A percentile compares a stretch with the other conserved stretches of the same genome.
These are phyloP conservation scores for Heloderma charlesbogerti DNA, from an alignment of 2,113 vertebrate genomes.

Conservation along the genomic window DNA sequence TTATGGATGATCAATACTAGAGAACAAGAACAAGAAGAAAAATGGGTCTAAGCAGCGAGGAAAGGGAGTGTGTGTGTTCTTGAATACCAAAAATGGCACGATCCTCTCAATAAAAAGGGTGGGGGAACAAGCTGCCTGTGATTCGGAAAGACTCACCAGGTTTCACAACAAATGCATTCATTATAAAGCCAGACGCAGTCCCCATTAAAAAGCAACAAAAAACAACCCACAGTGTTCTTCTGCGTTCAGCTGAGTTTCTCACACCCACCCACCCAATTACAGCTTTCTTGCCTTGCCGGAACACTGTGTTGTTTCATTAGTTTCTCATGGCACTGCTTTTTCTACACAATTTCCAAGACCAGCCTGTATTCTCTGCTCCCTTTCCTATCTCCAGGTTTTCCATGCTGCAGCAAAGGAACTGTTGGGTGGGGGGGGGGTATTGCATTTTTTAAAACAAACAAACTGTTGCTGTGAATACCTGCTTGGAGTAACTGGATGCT, in stretches of 20 bases:
- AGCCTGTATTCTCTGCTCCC: slow-evolving; percentile 49
- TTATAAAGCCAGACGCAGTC: slow-evolving; percentile 45
- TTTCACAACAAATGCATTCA: slow-evolving; percentile 64
- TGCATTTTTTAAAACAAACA: neutral
- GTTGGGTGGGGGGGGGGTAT: no score
- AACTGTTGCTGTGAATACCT: slow-evolving; percentile 15
- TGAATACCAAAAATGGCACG: slow-evolving; percentile 55
- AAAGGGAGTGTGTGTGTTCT: slow-evolving; percentile 31
- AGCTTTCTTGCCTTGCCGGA: slow-evolving; percentile 65
- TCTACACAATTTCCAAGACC: slow-evolving; percentile 63
- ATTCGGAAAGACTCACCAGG: slow-evolving; percentile 60
- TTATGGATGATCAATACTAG: slow-evolving; percentile 39
- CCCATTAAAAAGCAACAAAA: neutral
- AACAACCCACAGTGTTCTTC: slow-evolving; percentile 66
- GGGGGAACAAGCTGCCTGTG: neutral
- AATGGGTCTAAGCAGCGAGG: slow-evolving; percentile 48
- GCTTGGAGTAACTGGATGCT: slow-evolving; percentile 50
- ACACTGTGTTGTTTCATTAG: slow-evolving; percentile 72
- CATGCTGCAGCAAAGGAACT: slow-evolving; percentile 28
- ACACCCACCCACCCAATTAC: slow-evolving; percentile 68
- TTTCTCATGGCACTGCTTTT: slow-evolving; percentile 68
- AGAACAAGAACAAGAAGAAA: slow-evolving; percentile 17
- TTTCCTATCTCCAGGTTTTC: slow-evolving; percentile 43
- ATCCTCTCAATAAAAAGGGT: slow-evolving; percentile 43
- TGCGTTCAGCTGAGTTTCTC: slow-evolving; percentile 63